Conservation (phyloP, 1,140 invertebrate species). For the Brachionus rubens region DNA sequence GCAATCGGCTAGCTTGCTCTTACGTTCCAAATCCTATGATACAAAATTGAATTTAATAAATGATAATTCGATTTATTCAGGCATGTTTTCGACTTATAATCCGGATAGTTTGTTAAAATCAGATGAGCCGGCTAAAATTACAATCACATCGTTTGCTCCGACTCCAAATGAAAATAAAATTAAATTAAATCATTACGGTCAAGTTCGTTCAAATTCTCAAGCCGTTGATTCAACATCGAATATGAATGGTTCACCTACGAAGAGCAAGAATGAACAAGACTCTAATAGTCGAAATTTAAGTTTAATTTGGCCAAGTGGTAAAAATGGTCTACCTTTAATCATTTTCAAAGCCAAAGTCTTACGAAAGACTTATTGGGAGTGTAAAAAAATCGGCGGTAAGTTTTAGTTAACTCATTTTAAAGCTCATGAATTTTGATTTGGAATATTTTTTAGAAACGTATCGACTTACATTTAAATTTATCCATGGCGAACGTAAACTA, state of each 20-base stretch:
- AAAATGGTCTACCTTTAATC: slow-evolving; percentile 55
- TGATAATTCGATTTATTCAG: neutral
- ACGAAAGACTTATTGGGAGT: slow-evolving; percentile 51
- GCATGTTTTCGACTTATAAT: slow-evolving; percentile 8
- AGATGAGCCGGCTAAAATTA: slow-evolving; percentile 9
- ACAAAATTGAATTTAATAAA: neutral
- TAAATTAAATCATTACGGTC: neutral
- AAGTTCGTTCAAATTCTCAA: neutral
- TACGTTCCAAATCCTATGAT: slow-evolving; percentile 25
- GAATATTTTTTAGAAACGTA: slow-evolving; percentile 56
- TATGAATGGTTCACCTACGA: neutral
- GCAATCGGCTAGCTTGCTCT: neutral
- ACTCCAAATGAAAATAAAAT: neutral
- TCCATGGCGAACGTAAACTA: slow-evolving; percentile 57
- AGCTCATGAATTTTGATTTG: slow-evolving; percentile 22
- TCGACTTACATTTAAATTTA: slow-evolving; percentile 59
- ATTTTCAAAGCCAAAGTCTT: slow-evolving; percentile 54
- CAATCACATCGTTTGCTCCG: slow-evolving; percentile 31
- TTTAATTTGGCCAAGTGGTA: slow-evolving; percentile 55
- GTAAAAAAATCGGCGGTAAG: slow-evolving; percentile 56
- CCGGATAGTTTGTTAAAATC: neutral
- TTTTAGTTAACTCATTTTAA: slow-evolving; percentile 8
- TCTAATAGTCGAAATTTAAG: slow-evolving; percentile 33
- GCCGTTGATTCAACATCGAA: neutral
- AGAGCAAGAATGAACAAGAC: neutral